phyloP scores from a whole-genome alignment of 1,140 invertebrate species.

The Drosophila tani region DNA sequence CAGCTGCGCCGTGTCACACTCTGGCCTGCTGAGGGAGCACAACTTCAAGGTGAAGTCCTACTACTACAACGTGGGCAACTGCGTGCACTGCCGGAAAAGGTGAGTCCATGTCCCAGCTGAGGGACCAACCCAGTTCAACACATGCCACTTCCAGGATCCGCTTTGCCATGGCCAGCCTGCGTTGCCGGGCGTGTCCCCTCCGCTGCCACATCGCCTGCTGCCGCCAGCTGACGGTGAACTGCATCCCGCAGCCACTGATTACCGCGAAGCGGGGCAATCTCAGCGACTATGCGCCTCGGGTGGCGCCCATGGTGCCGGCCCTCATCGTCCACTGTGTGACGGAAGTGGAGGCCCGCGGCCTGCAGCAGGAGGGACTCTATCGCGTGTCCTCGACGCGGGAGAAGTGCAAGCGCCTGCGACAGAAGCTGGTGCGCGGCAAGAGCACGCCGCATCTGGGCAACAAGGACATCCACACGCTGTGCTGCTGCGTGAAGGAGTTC shows the following conservation, averaged over 20 bases:
- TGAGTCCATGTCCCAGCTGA: constrained; percentile 62
- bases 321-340: constrained; percentile 97
- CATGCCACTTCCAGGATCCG: constrained; percentile 86
- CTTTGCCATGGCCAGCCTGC: constrained; percentile 89
- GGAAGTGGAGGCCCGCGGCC: constrained; percentile 93
- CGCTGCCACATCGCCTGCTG: constrained; percentile 91
- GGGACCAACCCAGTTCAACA: background rate
- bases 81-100: constrained; percentile 92
- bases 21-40: constrained; percentile 86
- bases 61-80: constrained; percentile 93
- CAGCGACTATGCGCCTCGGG: constrained; percentile 92
- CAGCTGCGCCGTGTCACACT: constrained; percentile 33
- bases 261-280: constrained; percentile 88
- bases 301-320: constrained; percentile 96
- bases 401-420: constrained; percentile 93
- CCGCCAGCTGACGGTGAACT: constrained; percentile 91
- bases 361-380: constrained; percentile 95
- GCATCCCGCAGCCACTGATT: constrained; percentile 86
- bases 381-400: constrained; percentile 93
- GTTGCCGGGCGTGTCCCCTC: constrained; percentile 91
- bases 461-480: constrained; percentile 92
- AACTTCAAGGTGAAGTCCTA: constrained; percentile 93
- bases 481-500: constrained; percentile 95
- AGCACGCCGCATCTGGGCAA: constrained; percentile 89
- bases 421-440: constrained; percentile 91